phyloP scores from a whole-genome alignment of 2,113 vertebrate genomes.

The Melozone crissalis region DNA sequence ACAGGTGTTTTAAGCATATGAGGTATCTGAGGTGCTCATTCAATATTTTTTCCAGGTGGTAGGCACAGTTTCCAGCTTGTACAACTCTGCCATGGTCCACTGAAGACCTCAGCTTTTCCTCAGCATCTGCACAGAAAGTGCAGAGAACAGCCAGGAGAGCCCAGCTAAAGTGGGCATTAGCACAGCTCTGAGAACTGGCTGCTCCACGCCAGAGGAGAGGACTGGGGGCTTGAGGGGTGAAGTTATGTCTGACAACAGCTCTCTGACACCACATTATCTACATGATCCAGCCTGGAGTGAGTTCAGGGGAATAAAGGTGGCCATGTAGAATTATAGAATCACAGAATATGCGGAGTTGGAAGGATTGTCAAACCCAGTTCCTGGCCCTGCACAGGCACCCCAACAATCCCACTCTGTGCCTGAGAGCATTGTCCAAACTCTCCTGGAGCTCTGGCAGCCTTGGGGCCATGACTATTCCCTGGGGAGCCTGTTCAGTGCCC shows the following conservation, averaged over 20 bases:
- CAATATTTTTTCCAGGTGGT: neutral
- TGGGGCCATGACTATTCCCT: neutral
- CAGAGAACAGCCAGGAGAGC: neutral
- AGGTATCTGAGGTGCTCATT: neutral
- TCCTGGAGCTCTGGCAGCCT: neutral
- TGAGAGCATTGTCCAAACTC: accelerated
- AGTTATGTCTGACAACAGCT: neutral
- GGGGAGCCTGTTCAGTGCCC: neutral
- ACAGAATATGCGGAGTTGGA: neutral
- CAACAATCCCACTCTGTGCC: neutral
- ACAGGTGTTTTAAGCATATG: neutral
- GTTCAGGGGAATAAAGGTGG: neutral
- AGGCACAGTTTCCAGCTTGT: neutral
- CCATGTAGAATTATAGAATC: neutral
- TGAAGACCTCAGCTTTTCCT: neutral
- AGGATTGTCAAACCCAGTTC: neutral
- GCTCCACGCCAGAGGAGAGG: neutral
- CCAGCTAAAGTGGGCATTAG: neutral
- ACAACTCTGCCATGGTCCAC: neutral
- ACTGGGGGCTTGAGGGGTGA: neutral
- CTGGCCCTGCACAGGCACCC: neutral
- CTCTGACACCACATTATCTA: neutral
- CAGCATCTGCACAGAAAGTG: neutral
- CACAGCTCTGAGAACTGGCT: neutral
- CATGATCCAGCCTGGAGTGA: neutral